Conservation (phyloP, 2,888 invertebrate species). For the Troides helena region DNA sequence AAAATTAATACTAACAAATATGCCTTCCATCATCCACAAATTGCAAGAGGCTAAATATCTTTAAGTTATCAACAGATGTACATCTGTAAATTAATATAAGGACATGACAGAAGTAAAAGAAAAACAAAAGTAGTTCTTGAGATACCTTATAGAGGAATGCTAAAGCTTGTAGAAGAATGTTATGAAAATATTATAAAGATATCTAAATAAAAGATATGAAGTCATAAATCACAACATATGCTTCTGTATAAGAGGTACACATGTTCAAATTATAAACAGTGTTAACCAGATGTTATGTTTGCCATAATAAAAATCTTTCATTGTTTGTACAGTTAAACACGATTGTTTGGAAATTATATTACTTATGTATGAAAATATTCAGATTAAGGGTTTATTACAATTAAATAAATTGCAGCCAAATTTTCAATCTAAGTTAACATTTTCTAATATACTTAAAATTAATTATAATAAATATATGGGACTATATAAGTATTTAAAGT, state of each 20-base stretch:
- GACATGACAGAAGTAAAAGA: background rate
- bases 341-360: background rate
- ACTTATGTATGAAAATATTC: background rate
- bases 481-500: background rate
- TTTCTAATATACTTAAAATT: background rate
- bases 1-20: background rate
- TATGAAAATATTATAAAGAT: conserved; percentile 5
- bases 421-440: background rate
- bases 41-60: background rate
- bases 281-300: conserved; percentile 37
- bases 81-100: background rate
- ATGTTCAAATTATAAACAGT: conserved; percentile 45
- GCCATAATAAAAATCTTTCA: conserved; percentile 50
- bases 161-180: conserved; percentile 3
- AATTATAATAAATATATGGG: background rate
- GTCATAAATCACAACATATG: conserved; percentile 35
- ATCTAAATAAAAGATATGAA: conserved; percentile 13
- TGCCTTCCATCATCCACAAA: background rate
- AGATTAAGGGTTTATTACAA: background rate
- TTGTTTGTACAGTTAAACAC: conserved; percentile 45
- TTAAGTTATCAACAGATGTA: conserved; percentile 20
- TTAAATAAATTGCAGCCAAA: background rate
- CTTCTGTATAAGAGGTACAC: conserved; percentile 43
- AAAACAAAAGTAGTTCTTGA: background rate
- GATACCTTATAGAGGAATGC: background rate